phyloP scores from a whole-genome alignment of 2,113 vertebrate genomes.

The Uria lomvia region DNA sequence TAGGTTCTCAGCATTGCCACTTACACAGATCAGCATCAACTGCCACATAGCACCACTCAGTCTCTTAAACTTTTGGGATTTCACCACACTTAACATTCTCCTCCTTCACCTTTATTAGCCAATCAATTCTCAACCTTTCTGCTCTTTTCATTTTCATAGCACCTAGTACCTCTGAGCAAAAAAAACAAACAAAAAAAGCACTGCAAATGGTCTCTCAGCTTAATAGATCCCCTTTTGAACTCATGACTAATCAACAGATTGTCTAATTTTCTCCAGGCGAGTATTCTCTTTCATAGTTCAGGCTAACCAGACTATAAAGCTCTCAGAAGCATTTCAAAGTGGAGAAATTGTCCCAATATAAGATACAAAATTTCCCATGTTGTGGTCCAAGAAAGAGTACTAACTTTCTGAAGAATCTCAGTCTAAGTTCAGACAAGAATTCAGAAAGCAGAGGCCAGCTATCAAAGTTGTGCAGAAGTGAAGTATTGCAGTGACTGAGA shows the following conservation, averaged over 20 bases:
- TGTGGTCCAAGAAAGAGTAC: neutral
- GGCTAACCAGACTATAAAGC: neutral
- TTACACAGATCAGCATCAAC: neutral
- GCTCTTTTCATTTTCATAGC: neutral
- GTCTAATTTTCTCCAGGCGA: neutral
- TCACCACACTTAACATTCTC: neutral
- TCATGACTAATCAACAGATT: neutral
- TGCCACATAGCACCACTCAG: neutral
- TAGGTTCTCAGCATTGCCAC: neutral
- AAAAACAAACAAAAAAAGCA: fast-evolving
- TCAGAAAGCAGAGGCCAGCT: neutral
- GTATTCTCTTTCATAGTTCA: neutral
- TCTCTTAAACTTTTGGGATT: neutral
- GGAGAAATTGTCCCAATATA: neutral
- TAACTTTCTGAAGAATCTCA: neutral
- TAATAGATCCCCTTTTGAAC: neutral
- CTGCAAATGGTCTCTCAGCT: neutral
- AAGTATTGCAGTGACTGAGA: neutral
- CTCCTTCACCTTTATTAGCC: neutral
- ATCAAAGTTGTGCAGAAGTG: neutral
- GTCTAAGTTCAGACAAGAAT: neutral
- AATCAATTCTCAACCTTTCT: neutral
- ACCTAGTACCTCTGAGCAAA: fast-evolving
- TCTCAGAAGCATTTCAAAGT: neutral
- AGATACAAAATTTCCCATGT: neutral